Evolutionary conservation across 2,113 vertebrate genomes (phyloP).

Genomic region (Guaruba guarouba): DNA sequence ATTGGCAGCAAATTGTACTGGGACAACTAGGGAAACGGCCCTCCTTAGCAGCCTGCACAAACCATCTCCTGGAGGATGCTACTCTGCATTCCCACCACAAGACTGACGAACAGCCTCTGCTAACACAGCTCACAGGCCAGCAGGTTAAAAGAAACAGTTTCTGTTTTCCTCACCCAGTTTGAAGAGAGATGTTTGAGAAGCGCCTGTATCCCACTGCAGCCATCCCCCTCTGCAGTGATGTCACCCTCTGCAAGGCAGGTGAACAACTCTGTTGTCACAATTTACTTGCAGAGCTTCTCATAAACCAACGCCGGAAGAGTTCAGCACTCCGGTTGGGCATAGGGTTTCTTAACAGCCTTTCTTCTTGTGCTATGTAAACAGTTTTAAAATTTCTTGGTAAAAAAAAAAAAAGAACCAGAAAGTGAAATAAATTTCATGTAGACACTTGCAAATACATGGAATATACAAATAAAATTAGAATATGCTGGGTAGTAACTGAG

Average conservation of each 20-base stretch:
- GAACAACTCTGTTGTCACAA: accelerated
- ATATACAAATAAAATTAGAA: not conserved
- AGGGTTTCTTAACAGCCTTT: not conserved
- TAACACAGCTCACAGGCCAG: not conserved
- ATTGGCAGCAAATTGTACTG: not conserved
- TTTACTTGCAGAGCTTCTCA: accelerated
- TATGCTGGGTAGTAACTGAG: not conserved
- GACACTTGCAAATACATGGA: not conserved
- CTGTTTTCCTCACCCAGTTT: not conserved
- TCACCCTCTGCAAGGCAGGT: not conserved
- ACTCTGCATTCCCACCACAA: accelerated
- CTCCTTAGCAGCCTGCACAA: not conserved
- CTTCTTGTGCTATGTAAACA: not conserved
- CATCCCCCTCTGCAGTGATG: not conserved
- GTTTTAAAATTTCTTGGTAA: not conserved
- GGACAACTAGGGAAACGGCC: not conserved
- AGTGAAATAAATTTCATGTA: not conserved
- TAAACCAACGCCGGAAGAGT: not conserved
- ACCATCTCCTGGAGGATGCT: not conserved
- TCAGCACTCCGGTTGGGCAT: accelerated
- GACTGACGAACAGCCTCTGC: accelerated
- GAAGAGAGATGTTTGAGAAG: not conserved
- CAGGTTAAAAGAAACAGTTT: accelerated
- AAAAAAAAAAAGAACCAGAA: not conserved
- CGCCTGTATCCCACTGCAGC: not conserved